Percentiles rank a stretch among this genome's conserved stretches.
phyloP scores from a whole-genome alignment of 1,140 invertebrate species.

The Meloidogyne exigua region DNA sequence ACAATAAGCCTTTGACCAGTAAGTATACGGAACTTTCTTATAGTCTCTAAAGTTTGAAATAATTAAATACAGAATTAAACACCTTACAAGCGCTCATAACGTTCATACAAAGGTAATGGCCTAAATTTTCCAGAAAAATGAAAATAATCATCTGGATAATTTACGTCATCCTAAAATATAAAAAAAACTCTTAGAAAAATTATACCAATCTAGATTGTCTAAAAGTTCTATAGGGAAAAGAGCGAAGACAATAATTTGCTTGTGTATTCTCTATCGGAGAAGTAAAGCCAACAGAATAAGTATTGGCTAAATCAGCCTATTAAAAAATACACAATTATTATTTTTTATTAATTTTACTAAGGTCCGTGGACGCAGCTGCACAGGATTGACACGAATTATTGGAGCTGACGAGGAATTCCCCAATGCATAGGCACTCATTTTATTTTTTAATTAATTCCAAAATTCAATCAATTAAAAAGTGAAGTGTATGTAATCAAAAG shows the following conservation, averaged over 20 bases:
- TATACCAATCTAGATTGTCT: conserved; percentile 14
- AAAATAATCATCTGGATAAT: conserved; percentile 9
- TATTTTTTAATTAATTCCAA: background rate
- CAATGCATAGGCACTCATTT: conserved; percentile 20
- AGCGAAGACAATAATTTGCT: background rate
- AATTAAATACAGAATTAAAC: background rate
- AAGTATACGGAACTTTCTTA: conserved; percentile 17
- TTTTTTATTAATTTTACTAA: conserved; percentile 3
- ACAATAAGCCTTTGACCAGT: conserved; percentile 22
- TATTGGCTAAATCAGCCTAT: conserved; percentile 16
- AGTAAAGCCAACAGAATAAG: conserved; percentile 3
- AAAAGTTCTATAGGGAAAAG: conserved; percentile 21
- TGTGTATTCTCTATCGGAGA: conserved; percentile 8
- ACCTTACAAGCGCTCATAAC: conserved; percentile 10
- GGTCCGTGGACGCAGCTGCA: conserved; percentile 22
- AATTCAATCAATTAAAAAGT: too few relatives aligned
- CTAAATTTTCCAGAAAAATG: conserved; percentile 12
- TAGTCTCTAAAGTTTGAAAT: conserved; percentile 7
- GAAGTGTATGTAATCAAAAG: too few relatives aligned
- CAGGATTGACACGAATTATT: conserved; percentile 15
- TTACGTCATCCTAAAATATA: conserved; percentile 13
- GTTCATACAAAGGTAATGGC: conserved; percentile 7
- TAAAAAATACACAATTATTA: background rate
- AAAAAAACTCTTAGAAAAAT: background rate
- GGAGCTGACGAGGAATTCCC: background rate